Conservation (phyloP, 2,888 invertebrate genomes). For the Lumbricus terrestris region DNA sequence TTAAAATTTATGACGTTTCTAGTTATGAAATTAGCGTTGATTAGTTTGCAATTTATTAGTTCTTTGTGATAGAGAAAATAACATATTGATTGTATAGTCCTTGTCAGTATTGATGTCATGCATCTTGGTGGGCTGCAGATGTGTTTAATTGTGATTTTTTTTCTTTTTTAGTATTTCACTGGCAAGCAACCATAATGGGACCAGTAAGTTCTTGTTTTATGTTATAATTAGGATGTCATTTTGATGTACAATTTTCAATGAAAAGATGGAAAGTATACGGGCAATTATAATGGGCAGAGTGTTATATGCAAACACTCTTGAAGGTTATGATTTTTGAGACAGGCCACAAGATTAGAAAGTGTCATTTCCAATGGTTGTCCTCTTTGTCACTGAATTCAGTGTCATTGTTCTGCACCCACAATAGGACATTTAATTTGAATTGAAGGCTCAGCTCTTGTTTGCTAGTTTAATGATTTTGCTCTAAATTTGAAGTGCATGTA, state of each 20-base stretch:
- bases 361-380: not conserved
- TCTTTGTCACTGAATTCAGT: not conserved
- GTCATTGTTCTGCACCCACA: not conserved
- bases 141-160: constrained; percentile 8
- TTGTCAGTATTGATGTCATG: not conserved
- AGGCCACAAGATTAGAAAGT: not conserved
- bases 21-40: too few relatives aligned
- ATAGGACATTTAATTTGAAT: not conserved
- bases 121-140: not conserved
- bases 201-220: constrained; percentile 74
- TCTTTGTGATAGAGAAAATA: not conserved
- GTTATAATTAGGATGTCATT: not conserved
- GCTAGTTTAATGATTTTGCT: too few relatives aligned
- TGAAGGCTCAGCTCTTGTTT: too few relatives aligned
- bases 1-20: not conserved
- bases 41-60: not conserved
- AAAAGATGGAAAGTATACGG: not conserved
- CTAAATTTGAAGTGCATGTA: too few relatives aligned
- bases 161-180: constrained; percentile 85
- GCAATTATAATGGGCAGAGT: not conserved
- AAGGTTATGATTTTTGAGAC: not conserved
- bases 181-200: constrained; percentile 99
- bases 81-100: not conserved
- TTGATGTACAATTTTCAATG: not conserved
- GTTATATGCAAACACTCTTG: not conserved